phyloP scores from a whole-genome alignment of 2,888 invertebrate species.

The Anarsia innoxiella region DNA sequence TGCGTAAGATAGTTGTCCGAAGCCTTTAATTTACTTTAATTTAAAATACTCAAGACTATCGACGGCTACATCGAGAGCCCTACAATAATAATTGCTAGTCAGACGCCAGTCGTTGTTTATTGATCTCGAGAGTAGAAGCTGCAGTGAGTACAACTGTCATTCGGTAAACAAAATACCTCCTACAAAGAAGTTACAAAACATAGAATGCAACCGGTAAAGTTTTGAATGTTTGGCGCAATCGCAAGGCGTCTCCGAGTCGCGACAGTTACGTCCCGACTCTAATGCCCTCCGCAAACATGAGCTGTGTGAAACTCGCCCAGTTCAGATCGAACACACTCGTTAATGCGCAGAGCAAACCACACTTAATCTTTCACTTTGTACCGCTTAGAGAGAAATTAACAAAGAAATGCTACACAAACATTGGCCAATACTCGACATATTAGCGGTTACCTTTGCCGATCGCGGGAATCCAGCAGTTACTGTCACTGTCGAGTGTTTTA shows the following conservation, averaged over 20 bases:
- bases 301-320: slow-evolving; percentile 61
- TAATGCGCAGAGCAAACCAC: slow-evolving; percentile 53
- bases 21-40: slow-evolving; percentile 67
- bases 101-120: slow-evolving; percentile 43
- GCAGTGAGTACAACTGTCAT: slow-evolving; percentile 19
- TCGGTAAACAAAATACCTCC: slow-evolving; percentile 12
- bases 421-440: slow-evolving; percentile 36
- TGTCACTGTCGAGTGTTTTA: slow-evolving; percentile 24
- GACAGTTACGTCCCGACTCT: slow-evolving; percentile 54
- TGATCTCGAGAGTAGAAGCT: slow-evolving; percentile 30
- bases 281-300: slow-evolving; percentile 49
- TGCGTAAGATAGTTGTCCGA: slow-evolving; percentile 60
- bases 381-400: slow-evolving; percentile 62
- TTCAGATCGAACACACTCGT: slow-evolving; percentile 51
- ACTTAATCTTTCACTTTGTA: slow-evolving; percentile 69
- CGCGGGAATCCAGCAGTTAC: slow-evolving; percentile 34
- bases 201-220: slow-evolving; percentile 1
- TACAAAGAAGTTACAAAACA: slow-evolving; percentile 10
- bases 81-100: slow-evolving; percentile 41
- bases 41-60: slow-evolving; percentile 41
- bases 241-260: slow-evolving; percentile 20
- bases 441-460: slow-evolving; percentile 42
- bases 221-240: slow-evolving; percentile 17
- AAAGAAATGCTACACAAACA: slow-evolving; percentile 52
- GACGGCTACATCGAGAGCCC: slow-evolving; percentile 37